phyloP scores from a whole-genome alignment of 2,888 invertebrate genomes.

The Aphidius colemani region DNA sequence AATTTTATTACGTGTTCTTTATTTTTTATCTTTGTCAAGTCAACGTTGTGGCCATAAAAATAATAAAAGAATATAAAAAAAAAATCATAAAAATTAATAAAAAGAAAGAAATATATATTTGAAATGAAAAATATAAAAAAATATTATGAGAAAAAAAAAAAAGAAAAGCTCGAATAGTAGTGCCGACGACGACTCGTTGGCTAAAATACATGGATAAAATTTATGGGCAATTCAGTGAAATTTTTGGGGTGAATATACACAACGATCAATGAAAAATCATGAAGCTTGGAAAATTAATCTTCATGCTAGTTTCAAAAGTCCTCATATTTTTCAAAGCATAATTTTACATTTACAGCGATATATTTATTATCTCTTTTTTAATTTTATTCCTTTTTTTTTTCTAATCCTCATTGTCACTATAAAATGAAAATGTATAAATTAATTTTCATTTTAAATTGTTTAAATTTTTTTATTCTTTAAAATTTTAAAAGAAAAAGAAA shows the following conservation, averaged over 20 bases:
- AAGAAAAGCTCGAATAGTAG: not conserved
- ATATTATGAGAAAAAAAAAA: not conserved
- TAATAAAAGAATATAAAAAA: constrained; percentile 15
- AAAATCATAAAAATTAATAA: not conserved
- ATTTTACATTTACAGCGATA: no score
- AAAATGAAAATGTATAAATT: not conserved
- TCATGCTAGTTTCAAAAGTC: constrained; percentile 14
- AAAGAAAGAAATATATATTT: no score
- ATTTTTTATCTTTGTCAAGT: no score
- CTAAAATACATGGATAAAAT: constrained; percentile 22
- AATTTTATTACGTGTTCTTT: constrained; percentile 13
- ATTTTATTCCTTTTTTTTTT: not conserved
- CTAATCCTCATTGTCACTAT: constrained; percentile 18
- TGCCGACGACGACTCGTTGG: constrained; percentile 12
- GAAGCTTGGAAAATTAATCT: constrained; percentile 26
- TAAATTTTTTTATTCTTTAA: not conserved
- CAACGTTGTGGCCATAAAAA: constrained; percentile 21
- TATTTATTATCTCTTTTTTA: no score
- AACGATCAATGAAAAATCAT: constrained; percentile 25
- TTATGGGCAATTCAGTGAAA: constrained; percentile 30
- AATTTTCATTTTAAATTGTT: no score
- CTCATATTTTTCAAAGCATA: no score
- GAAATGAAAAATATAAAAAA: no score
- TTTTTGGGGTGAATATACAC: constrained; percentile 17
- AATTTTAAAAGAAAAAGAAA: not conserved